Base-by-base conservation (phyloP, 2,797 vertebrate species). In the Argentina silus region DNA sequence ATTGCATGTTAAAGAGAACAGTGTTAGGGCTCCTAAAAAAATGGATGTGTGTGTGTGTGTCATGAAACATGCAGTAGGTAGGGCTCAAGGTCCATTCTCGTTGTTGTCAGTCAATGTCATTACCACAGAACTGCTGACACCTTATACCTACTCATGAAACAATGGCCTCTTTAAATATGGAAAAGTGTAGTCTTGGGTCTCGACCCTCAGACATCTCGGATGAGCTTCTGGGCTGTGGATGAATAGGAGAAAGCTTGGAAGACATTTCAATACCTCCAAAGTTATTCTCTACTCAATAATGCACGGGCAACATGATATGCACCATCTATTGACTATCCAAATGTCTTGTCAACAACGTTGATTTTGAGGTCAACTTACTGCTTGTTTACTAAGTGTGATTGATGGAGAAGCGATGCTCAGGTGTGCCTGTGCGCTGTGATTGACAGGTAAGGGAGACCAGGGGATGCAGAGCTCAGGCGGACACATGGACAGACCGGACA, bases 401-500 rank as follows among this genome's bases (percentile, higher is more conserved):
- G 27, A 36, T 4, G 27, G 27, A 4, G 27, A 36, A 36, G 4
- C 27, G 2, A 36, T 36, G 27, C 27, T 36, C 27, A 36, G 27
- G 27, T 36, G 27, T 36, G 27, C 1, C 27, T 36, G 27, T 36
- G 1, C 4, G 27, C 27, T 36, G 27, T 36, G 27, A 36, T 36
- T 36, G 27, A 4, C 27, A 36, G 27, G 27, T 36, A 36, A 36
- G 27, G 27, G 27, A 36, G 27, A 36, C 27, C 27, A 36, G 27
- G 4, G 27, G 27, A 36, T 36, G 27, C 27, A 36, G 78, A 88
- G 86, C 83, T 84, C 88, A 69, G 67, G 74, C 62, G 88, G 82
- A 43, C 87, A 81, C 36, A 70, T 77, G 76, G 91, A 92, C 65
- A 90, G 64, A 85, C 82, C 86, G 62, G 81, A 78, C 14, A 56